Evolutionary conservation across 2,797 vertebrate species (phyloP).

Genomic region (Iguana delicatissima): DNA sequence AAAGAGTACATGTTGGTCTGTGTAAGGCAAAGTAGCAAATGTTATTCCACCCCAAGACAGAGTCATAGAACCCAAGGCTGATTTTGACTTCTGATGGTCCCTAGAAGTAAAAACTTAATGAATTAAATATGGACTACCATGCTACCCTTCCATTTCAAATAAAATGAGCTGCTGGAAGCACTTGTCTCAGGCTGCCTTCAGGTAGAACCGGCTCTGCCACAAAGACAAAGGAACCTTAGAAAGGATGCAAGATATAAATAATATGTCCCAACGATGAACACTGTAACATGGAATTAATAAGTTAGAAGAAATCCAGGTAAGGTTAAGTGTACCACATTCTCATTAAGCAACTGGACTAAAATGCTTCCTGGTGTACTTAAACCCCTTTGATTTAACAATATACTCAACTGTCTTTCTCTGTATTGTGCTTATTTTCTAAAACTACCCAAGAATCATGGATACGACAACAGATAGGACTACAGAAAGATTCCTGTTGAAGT

Average conservation of each 20-base stretch:
- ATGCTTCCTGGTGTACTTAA: neutral
- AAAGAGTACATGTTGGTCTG: no score
- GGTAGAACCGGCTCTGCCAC: neutral
- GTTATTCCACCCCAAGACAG: neutral
- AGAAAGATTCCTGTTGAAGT: slow-evolving; percentile 30
- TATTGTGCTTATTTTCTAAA: neutral
- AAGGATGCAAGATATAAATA: neutral
- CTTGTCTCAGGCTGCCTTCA: neutral
- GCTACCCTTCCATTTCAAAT: neutral
- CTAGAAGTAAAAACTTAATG: neutral
- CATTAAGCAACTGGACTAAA: no score
- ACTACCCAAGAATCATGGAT: neutral
- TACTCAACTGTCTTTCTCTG: neutral
- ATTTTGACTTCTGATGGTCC: neutral
- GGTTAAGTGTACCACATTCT: no score
- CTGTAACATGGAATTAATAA: neutral
- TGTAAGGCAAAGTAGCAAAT: neutral
- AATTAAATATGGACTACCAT: neutral
- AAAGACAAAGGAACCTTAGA: neutral
- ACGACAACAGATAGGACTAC: neutral
- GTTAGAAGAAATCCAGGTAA: neutral
- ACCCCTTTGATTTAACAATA: neutral
- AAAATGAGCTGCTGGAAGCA: neutral
- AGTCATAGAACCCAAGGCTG: neutral
- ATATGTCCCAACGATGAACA: neutral